phyloP scores from a whole-genome alignment of 1,140 invertebrate species.

The Diabrotica virgifera region DNA sequence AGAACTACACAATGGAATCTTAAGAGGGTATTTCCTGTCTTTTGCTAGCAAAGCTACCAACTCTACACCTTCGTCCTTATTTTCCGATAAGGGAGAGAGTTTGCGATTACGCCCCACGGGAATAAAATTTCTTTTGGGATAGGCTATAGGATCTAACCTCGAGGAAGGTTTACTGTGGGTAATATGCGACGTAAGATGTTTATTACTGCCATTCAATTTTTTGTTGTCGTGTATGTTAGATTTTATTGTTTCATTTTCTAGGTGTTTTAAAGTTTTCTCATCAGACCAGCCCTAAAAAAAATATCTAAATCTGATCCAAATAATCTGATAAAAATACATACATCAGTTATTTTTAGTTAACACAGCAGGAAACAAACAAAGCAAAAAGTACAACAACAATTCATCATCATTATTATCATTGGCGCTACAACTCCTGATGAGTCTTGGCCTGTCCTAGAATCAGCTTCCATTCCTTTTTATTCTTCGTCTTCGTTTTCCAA shows the following conservation, averaged over 20 bases:
- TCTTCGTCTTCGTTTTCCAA: no score
- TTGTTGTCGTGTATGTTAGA: background rate
- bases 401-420: no score
- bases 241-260: constrained; percentile 27
- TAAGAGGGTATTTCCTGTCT: constrained; percentile 47
- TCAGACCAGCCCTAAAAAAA: constrained; percentile 42
- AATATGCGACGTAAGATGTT: background rate
- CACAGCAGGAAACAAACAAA: no score
- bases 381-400: no score
- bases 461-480: no score
- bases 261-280: constrained; percentile 33
- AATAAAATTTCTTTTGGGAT: constrained; percentile 24
- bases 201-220: background rate
- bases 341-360: no score
- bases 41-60: constrained; percentile 64
- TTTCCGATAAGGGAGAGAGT: constrained; percentile 51
- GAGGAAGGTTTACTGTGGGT: background rate
- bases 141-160: constrained; percentile 27
- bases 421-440: no score
- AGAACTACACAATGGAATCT: constrained; percentile 53
- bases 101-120: constrained; percentile 42
- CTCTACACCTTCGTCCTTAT: constrained; percentile 61
- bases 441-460: no score
- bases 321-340: no score
- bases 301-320: no score